Evolutionary conservation across 2,888 invertebrate genomes (phyloP), one percentile per base, ranked within the genome.

Genomic region (Lepidochitona cinerea): DNA sequence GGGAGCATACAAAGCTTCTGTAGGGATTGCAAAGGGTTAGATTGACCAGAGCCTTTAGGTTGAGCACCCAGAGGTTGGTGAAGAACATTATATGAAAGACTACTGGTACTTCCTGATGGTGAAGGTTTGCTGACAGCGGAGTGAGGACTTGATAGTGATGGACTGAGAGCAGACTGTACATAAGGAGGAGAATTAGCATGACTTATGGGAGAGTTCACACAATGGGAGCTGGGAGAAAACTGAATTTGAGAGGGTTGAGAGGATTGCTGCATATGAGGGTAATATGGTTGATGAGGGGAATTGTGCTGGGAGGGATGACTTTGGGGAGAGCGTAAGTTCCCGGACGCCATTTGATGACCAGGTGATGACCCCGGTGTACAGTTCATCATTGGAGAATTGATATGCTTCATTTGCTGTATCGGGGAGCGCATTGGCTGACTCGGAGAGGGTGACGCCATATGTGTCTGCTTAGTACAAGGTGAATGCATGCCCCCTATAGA

Each of bases 11-110:
- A 85, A 9, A 88, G 78, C 75, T 85, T 86, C 75, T 88, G 84
- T 70, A 88, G 77, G 37, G 89, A 89, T 81, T 85, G 83, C n/a
- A 89, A 75, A 18, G 89, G 89, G 71, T 85, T 85, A 64, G n/a
- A 14, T 12, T 29, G 26, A 23, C n/a, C 23, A 12, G 35, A 18
- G 9, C 18, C n/a, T 37, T 68, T 53, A 14, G 35, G 33, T 18
- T 29, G 70, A 70, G 49, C 18, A 37, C 65, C 59, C 7, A 35
- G 73, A 49, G 33, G 52, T 49, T 32, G 23, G 6, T 67, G 67
- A 12, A 14, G 26, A 6, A 72, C 68, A 41, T 70, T 29, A 69
- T 33, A 69, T 68, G 71, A 32, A 66, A 64, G 53, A 32, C 49
- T 37, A 68, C 37, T 36, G 65, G 59, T 41, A 68, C 64, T 71